These are phyloP conservation scores for Helleia helle DNA, from an alignment of 2,888 invertebrate genomes.

Conservation along the genomic window DNA sequence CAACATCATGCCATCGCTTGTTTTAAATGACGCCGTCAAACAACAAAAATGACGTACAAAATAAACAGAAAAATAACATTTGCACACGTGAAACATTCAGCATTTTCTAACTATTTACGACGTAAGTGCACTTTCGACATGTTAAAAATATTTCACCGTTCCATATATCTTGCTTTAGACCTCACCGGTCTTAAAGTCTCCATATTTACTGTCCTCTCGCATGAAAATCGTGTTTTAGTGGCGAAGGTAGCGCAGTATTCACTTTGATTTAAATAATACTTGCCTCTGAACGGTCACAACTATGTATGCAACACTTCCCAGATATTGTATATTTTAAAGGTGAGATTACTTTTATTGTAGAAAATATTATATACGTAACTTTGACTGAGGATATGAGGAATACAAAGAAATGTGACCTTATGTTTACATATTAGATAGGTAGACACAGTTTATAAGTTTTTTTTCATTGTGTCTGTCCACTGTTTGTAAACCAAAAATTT, in stretches of 20 bases:
- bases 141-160: conserved; percentile 16
- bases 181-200: conserved; percentile 20
- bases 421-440: too few species aligned
- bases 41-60: too few species aligned
- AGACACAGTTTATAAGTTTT: too few species aligned
- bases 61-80: conserved; percentile 9
- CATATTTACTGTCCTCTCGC: conserved; percentile 24
- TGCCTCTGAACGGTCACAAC: background rate
- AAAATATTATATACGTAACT: too few species aligned
- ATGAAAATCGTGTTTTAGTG: conserved; percentile 25
- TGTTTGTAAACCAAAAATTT: too few species aligned
- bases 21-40: too few species aligned
- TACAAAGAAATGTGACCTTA: too few species aligned
- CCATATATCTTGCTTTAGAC: conserved; percentile 19
- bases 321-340: background rate
- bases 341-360: too few species aligned
- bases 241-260: conserved; percentile 22
- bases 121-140: conserved; percentile 11
- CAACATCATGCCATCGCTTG: too few species aligned
- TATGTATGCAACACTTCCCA: background rate
- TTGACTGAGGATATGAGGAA: too few species aligned
- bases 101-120: conserved; percentile 12
- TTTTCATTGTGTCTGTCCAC: too few species aligned
- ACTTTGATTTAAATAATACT: conserved; percentile 23
- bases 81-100: conserved; percentile 6